Percentiles rank a stretch among this genome's conserved stretches.
These are phyloP conservation scores for Microlaimidae sp. DNA, from an alignment of 2,888 invertebrate species.

Conservation along the genomic window DNA sequence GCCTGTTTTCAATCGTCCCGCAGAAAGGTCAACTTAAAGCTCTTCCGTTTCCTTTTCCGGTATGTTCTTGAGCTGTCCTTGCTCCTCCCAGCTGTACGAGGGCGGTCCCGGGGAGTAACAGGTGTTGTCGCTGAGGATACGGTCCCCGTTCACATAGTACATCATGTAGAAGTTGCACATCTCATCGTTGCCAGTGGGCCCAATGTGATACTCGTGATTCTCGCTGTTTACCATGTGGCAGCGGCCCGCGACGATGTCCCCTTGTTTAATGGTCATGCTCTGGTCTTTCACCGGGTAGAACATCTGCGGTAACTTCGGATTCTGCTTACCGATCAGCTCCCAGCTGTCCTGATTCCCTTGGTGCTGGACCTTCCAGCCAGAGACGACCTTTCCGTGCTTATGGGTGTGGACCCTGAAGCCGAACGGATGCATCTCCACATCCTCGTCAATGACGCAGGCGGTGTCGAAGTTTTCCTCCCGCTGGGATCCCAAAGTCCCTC, in stretches of 20 bases:
- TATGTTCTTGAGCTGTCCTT: slow-evolving; percentile 27
- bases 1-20: too few species aligned
- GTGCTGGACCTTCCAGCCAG: slow-evolving; percentile 55
- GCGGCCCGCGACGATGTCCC: slow-evolving; percentile 50
- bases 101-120: slow-evolving; percentile 32
- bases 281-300: slow-evolving; percentile 61
- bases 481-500: slow-evolving; percentile 49
- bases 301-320: slow-evolving; percentile 70
- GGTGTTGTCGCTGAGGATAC: slow-evolving; percentile 21
- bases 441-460: slow-evolving; percentile 53
- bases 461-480: slow-evolving; percentile 65
- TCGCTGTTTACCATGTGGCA: slow-evolving; percentile 31
- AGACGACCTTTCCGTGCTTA: slow-evolving; percentile 60
- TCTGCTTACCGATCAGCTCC: slow-evolving; percentile 63
- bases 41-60: slow-evolving; percentile 19
- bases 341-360: slow-evolving; percentile 49
- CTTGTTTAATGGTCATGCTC: slow-evolving; percentile 47
- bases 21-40: too few species aligned
- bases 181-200: slow-evolving; percentile 25
- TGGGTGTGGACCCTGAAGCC: slow-evolving; percentile 91
- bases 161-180: slow-evolving; percentile 39
- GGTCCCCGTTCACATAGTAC: slow-evolving; percentile 29
- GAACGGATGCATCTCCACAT: slow-evolving; percentile 75
- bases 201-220: slow-evolving; percentile 18
- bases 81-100: slow-evolving; percentile 24